These are phyloP conservation scores for Cichladusa arquata DNA, from an alignment of 2,113 vertebrate species.

Conservation along the genomic window DNA sequence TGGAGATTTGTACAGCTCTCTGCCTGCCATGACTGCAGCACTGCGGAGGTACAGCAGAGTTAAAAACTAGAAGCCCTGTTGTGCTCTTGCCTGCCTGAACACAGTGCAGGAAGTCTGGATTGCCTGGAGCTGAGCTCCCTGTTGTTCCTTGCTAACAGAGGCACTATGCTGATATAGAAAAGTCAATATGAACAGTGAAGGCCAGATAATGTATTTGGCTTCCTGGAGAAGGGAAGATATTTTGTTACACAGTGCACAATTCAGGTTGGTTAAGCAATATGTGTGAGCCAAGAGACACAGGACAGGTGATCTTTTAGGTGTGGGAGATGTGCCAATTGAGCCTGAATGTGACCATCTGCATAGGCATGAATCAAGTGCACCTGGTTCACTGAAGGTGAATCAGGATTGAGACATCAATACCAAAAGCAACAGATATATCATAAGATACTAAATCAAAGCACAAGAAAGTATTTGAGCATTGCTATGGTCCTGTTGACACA, in stretches of 20 bases:
- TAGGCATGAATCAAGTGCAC: background rate
- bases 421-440: conserved; percentile 19
- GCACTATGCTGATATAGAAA: background rate
- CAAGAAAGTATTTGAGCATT: conserved; percentile 18
- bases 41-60: background rate
- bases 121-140: background rate
- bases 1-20: background rate
- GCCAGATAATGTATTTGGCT: background rate
- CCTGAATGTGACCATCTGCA: background rate
- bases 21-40: background rate
- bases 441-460: conserved; percentile 21
- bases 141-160: background rate
- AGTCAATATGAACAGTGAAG: background rate
- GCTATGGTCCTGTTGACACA: conserved; percentile 23
- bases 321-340: background rate
- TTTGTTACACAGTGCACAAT: background rate
- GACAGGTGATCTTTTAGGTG: background rate
- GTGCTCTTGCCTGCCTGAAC: background rate
- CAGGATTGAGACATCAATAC: background rate
- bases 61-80: background rate
- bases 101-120: background rate
- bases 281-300: background rate
- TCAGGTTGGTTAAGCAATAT: background rate
- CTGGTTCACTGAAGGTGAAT: conserved; percentile 40
- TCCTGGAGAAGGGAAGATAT: background rate